Base-by-base conservation (phyloP, 2,113 vertebrate species). In the Tretioscincus oriximinensis region DNA sequence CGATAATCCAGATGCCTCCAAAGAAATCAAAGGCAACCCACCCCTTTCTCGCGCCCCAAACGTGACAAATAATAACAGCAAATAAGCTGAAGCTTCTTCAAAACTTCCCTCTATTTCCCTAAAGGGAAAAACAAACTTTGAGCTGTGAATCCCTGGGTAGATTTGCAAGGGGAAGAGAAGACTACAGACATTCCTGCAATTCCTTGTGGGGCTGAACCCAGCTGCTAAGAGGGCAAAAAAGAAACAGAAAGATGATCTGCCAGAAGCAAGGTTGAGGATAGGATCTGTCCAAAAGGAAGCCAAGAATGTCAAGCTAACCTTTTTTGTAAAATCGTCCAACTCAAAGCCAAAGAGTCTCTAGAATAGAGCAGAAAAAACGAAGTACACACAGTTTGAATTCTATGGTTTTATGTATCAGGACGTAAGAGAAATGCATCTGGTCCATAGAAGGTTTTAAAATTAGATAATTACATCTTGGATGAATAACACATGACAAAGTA, bases 81-180 rank as follows among this genome's bases (percentile, higher is more conserved):
- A 78, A 68, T 78, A 78, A 78, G 28, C 26, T 31, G 29, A 20
- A 29, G 24, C 24, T 54, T 22, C 63, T 78, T 73, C 31, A 28
- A 45, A 68, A 73, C 16, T 31, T 28, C 10, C 11, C 47, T 9
- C 26, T 31, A 60, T 76, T 74, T 2, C 21, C 14, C 51, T 54
- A 68, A 74, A 74, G 82, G 51, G 29, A 60, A 70, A 54, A 51
- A 31, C 22, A n/a, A 68, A n/a, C n/a, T n/a, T 70, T 61, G 69
- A 61, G 64, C 63, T 61, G 64, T 63, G 63, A 74, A n/a, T 68
- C n/a, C 35, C 65, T 16, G 31, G 49, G 31, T 26, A 61, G 68
- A 14, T 49, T 22, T 21, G 51, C 61, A n/a, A 21, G 64, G 76
- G 35, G 51, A 24, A 24, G 21, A 65, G 49, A 41, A 65, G 47